Conservation (phyloP, 2,888 invertebrate genomes). For the Ochlodes sylvanus region DNA sequence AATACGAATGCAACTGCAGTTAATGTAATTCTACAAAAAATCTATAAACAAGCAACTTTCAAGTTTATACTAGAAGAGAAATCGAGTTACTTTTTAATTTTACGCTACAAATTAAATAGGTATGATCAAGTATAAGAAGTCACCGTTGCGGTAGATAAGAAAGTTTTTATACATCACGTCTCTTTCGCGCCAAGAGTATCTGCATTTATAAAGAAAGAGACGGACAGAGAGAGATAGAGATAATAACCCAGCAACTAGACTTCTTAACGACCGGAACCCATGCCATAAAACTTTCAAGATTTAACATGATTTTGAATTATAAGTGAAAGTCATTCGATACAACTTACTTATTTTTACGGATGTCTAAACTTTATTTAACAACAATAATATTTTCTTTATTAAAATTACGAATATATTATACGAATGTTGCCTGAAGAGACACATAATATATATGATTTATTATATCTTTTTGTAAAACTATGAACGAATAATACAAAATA, state of each 20-base stretch:
- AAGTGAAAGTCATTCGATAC: conserved; percentile 38
- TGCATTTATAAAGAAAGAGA: conserved; percentile 11
- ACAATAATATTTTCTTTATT: too few relatives aligned
- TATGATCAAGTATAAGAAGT: conserved; percentile 13
- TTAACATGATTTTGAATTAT: conserved; percentile 35
- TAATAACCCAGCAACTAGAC: conserved; percentile 20
- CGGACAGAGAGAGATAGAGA: neutral
- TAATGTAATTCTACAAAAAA: conserved; percentile 15
- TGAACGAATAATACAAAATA: conserved; percentile 14
- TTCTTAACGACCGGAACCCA: conserved; percentile 38
- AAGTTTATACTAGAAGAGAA: conserved; percentile 21
- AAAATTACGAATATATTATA: too few relatives aligned
- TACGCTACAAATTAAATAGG: conserved; percentile 25
- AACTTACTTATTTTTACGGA: conserved; percentile 15
- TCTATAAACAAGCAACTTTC: conserved; percentile 10
- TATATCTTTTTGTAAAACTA: too few relatives aligned
- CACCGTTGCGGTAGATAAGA: conserved; percentile 14
- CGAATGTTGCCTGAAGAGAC: too few relatives aligned
- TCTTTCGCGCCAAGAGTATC: neutral
- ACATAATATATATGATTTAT: too few relatives aligned
- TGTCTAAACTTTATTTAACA: neutral
- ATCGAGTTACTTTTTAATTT: conserved; percentile 29
- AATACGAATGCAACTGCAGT: conserved; percentile 6
- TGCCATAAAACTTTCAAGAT: conserved; percentile 40
- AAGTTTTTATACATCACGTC: neutral